Base-by-base conservation (phyloP, 1,140 invertebrate genomes). In the Bombus confusus region DNA sequence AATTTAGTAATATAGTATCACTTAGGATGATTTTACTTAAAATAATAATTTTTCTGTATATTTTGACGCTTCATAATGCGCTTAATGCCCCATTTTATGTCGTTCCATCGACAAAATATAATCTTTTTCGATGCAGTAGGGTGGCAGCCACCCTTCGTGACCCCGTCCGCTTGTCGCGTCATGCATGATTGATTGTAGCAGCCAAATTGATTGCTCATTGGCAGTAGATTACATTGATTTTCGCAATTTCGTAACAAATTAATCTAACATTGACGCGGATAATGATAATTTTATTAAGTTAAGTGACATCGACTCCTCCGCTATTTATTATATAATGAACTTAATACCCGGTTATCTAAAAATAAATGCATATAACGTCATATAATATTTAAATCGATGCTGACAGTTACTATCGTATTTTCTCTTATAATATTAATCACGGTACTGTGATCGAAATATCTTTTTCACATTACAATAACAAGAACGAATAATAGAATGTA, bases 141-240 rank as follows among this genome's bases (percentile, higher is more conserved):
- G 43, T 52, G 66, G 39, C 62, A 2, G 41, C 34, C 41, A 69
- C 78, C 78, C 43, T 22, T 80, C 34, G 75, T 25, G 15, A 80
- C 12, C 78, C 64, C 34, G 43, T 69, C 31, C 64, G 28, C 8
- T 79, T 25, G 12, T 18, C 41, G 25, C 31, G 64, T 69, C 78
- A 47, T 47, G 37, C 64, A 47, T 80, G 78, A 80, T 80, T 69
- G 78, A 80, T 80, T 22, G 28, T 37, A n/a, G 43, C 41, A 10
- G 34, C 43, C 18, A 52, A 80, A 80, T 71, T 69, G 78, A 80
- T 80, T 69, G 64, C 43, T 69, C 66, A 52, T 80, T 80, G 31
- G 8, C 43, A 69, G 34, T 52, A 41, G 9, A 69, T 69, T 80
- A 80, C 64, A 80, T 37, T 69, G 64, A 80, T 80, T 69, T 71